phyloP scores from a whole-genome alignment of 2,113 vertebrate species.

The Sapajus apella region DNA sequence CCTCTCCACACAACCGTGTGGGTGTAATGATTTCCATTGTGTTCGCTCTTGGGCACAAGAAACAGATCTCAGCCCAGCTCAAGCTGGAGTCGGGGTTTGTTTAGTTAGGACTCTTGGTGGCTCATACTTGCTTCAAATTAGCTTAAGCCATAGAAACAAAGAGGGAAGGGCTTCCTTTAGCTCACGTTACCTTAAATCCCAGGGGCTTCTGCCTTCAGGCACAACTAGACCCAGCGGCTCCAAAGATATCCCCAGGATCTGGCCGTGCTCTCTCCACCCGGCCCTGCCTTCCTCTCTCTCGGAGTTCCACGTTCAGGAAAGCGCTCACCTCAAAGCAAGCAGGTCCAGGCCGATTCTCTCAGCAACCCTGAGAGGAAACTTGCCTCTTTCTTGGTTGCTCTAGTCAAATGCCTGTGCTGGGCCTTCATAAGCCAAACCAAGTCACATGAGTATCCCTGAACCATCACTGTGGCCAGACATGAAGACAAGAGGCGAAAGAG shows the following conservation, averaged over 20 bases:
- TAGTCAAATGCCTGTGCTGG: background rate
- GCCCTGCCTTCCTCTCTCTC: background rate
- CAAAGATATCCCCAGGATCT: background rate
- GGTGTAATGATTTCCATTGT: background rate
- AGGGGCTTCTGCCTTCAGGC: background rate
- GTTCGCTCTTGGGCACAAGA: background rate
- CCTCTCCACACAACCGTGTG: background rate
- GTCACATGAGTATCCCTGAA: background rate
- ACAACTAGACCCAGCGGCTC: background rate
- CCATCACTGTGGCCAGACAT: background rate
- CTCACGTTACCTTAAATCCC: background rate
- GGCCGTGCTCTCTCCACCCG: rapidly evolving
- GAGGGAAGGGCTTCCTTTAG: background rate
- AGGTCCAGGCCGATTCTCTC: background rate
- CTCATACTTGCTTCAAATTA: background rate
- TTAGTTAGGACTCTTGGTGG: background rate
- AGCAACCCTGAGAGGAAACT: background rate
- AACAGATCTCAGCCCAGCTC: background rate
- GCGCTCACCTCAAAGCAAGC: too few relatives aligned
- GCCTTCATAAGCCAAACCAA: background rate
- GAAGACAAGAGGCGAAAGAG: background rate
- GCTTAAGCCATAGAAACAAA: too few relatives aligned
- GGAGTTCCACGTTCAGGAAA: background rate
- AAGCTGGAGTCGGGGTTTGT: background rate
- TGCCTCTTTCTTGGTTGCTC: background rate